A percentile compares a stretch with the other conserved stretches of the same genome.
phyloP scores from a whole-genome alignment of 2,888 invertebrate species.

The Syrista parreyssii region DNA sequence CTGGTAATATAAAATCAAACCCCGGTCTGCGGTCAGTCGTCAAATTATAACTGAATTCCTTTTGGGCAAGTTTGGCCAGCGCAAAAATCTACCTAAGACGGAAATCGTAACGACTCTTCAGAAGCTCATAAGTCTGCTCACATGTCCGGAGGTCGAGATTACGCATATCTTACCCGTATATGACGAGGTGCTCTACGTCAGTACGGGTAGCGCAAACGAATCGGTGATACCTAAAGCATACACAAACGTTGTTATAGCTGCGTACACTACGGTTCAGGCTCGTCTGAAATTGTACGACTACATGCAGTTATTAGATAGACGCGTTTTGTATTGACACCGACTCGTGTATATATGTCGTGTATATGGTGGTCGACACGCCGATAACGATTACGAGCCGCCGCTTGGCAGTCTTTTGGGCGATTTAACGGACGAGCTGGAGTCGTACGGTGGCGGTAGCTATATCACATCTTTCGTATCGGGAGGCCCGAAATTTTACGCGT shows the following conservation, averaged over 20 bases:
- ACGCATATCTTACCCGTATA: conserved; percentile 20
- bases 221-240: conserved; percentile 12
- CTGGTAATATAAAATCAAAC: conserved; percentile 29
- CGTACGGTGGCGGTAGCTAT: conserved; percentile 39
- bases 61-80: conserved; percentile 32
- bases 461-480: conserved; percentile 52
- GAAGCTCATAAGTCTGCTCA: not conserved
- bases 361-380: not conserved
- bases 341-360: conserved; percentile 49
- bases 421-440: not conserved
- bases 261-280: conserved; percentile 51
- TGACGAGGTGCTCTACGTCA: conserved; percentile 31
- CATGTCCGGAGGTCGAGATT: conserved; percentile 22
- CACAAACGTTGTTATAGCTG: conserved; percentile 51
- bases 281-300: conserved; percentile 49
- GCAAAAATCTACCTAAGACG: conserved; percentile 25
- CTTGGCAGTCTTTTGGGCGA: not conserved
- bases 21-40: conserved; percentile 39
- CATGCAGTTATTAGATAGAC: conserved; percentile 44
- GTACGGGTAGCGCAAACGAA: conserved; percentile 18
- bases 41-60: conserved; percentile 44
- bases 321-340: conserved; percentile 60
- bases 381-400: not conserved
- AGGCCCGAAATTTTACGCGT: conserved; percentile 55
- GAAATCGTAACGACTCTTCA: not conserved